phyloP scores from a whole-genome alignment of 2,797 vertebrate species.

The Heliangelus exortis region DNA sequence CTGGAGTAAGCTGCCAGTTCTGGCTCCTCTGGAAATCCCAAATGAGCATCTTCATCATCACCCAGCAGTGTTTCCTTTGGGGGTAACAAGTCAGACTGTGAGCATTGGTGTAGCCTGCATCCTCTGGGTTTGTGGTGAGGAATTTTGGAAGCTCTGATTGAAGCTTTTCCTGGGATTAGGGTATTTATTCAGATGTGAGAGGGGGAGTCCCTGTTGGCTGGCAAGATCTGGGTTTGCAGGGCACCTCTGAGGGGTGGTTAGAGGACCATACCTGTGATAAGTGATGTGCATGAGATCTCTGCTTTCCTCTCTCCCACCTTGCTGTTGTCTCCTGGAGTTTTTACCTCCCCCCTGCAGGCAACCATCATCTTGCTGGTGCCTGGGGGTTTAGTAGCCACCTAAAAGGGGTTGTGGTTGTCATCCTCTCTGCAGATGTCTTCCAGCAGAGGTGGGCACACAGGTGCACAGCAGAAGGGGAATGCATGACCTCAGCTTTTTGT shows the following conservation, averaged over 20 bases:
- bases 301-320: background rate
- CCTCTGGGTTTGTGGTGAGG: constrained; percentile 19
- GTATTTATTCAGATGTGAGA: constrained; percentile 35
- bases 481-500: background rate
- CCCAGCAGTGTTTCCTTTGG: constrained; percentile 54
- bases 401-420: fast-evolving
- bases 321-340: background rate
- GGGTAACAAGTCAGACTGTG: constrained; percentile 41
- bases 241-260: background rate
- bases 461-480: background rate
- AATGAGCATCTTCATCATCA: constrained; percentile 48
- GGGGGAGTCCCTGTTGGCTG: background rate
- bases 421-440: background rate
- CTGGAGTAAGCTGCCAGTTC: constrained; percentile 46
- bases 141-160: constrained; percentile 34
- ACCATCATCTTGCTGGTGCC: fast-evolving
- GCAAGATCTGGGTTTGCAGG: background rate
- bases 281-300: fast-evolving
- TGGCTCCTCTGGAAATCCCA: constrained; percentile 56
- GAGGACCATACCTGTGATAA: background rate
- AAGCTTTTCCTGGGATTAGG: constrained; percentile 25
- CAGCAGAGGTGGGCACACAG: background rate
- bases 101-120: background rate
- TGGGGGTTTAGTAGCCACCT: background rate
- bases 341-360: fast-evolving